A percentile compares a stretch with the other conserved stretches of the same genome.
These are phyloP conservation scores for Crypturellus undulatus DNA, from an alignment of 2,113 vertebrate genomes.

Conservation along the genomic window DNA sequence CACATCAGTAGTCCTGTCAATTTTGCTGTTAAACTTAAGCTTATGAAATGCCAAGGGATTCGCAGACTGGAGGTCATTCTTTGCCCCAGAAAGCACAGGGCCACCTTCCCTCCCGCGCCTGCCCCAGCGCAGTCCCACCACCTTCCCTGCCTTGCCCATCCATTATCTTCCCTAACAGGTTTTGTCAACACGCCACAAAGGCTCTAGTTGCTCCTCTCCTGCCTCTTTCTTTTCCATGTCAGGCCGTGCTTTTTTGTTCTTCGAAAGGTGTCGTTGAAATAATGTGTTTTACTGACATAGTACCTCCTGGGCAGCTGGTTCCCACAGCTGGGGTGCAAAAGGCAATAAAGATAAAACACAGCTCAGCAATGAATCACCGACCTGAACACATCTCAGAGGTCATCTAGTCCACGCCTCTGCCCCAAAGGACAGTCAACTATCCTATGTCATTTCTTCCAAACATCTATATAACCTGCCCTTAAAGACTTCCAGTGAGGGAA, in stretches of 20 bases:
- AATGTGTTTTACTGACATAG: background rate
- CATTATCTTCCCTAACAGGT: background rate
- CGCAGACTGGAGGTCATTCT: background rate
- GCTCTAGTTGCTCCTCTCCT: background rate
- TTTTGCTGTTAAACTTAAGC: background rate
- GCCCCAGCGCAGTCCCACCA: background rate
- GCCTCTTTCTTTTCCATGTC: background rate
- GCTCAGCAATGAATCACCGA: background rate
- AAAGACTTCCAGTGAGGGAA: background rate
- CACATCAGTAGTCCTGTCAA: background rate
- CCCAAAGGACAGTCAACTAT: constrained; percentile 37
- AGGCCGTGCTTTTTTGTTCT: background rate
- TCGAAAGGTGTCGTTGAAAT: constrained; percentile 3
- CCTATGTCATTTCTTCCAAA: constrained; percentile 22
- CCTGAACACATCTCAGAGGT: constrained; percentile 43
- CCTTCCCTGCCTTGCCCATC: background rate
- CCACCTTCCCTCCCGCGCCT: background rate
- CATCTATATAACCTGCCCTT: constrained; percentile 26
- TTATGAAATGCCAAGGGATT: background rate
- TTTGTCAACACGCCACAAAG: background rate
- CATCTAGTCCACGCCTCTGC: constrained; percentile 13
- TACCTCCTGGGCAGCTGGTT: constrained; percentile 30
- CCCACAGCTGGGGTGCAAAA: constrained; percentile 19
- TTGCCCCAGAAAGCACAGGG: background rate
- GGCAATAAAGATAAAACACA: constrained; percentile 54